A percentile compares a stretch with the other conserved stretches of the same genome.
These are phyloP conservation scores for Alfaro cultratus DNA, from an alignment of 2,797 vertebrate genomes.

Conservation along the genomic window DNA sequence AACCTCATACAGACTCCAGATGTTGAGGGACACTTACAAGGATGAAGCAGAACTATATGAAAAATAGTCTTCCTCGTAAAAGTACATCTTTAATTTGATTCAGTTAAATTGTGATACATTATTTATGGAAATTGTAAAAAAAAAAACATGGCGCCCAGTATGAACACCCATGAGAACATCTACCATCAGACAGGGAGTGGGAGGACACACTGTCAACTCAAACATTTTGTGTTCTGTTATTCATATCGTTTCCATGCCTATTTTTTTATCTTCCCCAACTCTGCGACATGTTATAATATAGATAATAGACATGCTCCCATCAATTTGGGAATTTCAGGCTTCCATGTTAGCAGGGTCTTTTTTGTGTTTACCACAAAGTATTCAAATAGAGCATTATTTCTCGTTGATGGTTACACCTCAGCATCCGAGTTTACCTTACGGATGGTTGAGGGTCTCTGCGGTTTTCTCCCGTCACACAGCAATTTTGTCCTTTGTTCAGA, in stretches of 20 bases:
- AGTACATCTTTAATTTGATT: neutral
- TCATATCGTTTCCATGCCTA: neutral
- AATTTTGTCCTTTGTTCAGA: slow-evolving; percentile 53
- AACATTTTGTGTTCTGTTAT: neutral
- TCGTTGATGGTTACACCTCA: slow-evolving; percentile 57
- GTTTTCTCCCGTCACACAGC: slow-evolving; percentile 51
- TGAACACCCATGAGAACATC: neutral
- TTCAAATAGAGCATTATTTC: slow-evolving; percentile 52
- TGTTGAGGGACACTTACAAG: neutral
- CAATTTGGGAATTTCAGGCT: neutral
- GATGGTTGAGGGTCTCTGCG: slow-evolving; percentile 51
- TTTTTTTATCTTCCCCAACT: neutral
- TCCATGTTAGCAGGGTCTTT: slow-evolving; percentile 41
- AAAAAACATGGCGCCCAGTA: neutral
- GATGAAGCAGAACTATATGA: neutral
- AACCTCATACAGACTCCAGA: neutral
- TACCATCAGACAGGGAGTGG: neutral
- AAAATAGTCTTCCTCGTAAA: neutral
- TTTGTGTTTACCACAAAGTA: slow-evolving; percentile 41
- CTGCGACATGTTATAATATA: neutral
- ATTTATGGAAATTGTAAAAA: neutral
- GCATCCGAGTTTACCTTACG: slow-evolving; percentile 59
- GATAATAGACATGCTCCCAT: neutral
- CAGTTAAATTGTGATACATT: neutral
- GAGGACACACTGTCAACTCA: neutral